Percentiles rank a stretch among this genome's conserved stretches.
Conservation (phyloP, 2,888 invertebrate genomes). For the Agonopterix alstromeriana region DNA sequence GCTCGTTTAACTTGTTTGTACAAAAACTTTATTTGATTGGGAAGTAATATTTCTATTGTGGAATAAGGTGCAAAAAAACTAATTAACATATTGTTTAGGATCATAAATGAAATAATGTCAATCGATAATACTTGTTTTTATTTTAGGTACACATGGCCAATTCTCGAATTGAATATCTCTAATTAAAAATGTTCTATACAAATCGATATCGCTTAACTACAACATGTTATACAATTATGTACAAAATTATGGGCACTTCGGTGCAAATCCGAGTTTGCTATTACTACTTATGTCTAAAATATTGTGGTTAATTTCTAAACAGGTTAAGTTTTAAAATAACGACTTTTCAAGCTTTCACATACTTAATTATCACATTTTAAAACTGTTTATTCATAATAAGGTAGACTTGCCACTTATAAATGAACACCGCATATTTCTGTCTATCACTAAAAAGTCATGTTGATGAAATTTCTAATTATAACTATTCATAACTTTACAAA, state of each 20-base stretch:
- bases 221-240: slow-evolving; percentile 18
- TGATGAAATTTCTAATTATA: slow-evolving; percentile 18
- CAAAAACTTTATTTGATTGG: no score
- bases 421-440: background rate
- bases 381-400: background rate
- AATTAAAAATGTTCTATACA: slow-evolving; percentile 29
- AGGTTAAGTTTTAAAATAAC: no score
- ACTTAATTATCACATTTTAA: background rate
- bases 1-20: no score
- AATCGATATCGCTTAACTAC: slow-evolving; percentile 22
- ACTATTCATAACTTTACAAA: slow-evolving; percentile 23
- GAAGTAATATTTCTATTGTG: no score
- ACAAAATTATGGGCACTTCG: slow-evolving; percentile 48
- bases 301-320: slow-evolving; percentile 5
- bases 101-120: background rate
- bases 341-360: background rate
- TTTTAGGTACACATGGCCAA: slow-evolving; percentile 49
- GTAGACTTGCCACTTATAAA: background rate
- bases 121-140: slow-evolving; percentile 37
- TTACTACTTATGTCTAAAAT: slow-evolving; percentile 2
- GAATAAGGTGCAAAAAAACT: no score
- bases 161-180: slow-evolving; percentile 27
- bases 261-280: slow-evolving; percentile 45
- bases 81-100: no score
- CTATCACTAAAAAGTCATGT: slow-evolving; percentile 25